A percentile compares a stretch with the other conserved stretches of the same genome.
Evolutionary conservation across 2,888 invertebrate genomes (phyloP).

Genomic region (Margaritifera margaritifera): DNA sequence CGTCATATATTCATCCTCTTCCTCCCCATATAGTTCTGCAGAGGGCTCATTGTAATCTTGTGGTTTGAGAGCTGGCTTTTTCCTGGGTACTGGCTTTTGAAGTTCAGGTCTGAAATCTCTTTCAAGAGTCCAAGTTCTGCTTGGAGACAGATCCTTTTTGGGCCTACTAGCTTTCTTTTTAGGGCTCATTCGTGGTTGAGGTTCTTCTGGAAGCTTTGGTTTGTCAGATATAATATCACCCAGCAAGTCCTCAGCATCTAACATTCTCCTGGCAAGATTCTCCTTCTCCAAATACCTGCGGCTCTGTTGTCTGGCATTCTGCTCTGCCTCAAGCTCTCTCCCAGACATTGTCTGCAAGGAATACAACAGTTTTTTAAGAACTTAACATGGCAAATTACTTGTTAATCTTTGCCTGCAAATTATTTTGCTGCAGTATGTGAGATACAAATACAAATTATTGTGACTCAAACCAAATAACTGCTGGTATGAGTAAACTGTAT

Average conservation of each 20-base stretch:
- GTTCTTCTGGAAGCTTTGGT: slow-evolving; percentile 46
- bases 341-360: slow-evolving; percentile 20
- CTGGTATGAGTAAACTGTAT: too few relatives aligned
- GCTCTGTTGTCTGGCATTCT: slow-evolving; percentile 30
- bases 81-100: too few relatives aligned
- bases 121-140: slow-evolving; percentile 13
- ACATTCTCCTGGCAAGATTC: slow-evolving; percentile 50
- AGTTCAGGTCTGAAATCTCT: not conserved
- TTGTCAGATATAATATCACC: slow-evolving; percentile 60
- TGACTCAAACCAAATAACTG: too few relatives aligned
- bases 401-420: too few relatives aligned
- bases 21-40: too few relatives aligned
- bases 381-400: too few relatives aligned
- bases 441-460: too few relatives aligned
- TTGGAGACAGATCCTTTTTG: slow-evolving; percentile 23
- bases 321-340: slow-evolving; percentile 21
- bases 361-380: not conserved
- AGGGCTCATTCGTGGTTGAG: slow-evolving; percentile 22
- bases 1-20: too few relatives aligned
- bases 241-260: slow-evolving; percentile 59
- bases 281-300: slow-evolving; percentile 37
- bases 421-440: too few relatives aligned
- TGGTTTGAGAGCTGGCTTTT: too few relatives aligned
- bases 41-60: too few relatives aligned
- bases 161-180: slow-evolving; percentile 18